Evolutionary conservation across 2,113 vertebrate species (phyloP).

Genomic region (Mus spicilegus): DNA sequence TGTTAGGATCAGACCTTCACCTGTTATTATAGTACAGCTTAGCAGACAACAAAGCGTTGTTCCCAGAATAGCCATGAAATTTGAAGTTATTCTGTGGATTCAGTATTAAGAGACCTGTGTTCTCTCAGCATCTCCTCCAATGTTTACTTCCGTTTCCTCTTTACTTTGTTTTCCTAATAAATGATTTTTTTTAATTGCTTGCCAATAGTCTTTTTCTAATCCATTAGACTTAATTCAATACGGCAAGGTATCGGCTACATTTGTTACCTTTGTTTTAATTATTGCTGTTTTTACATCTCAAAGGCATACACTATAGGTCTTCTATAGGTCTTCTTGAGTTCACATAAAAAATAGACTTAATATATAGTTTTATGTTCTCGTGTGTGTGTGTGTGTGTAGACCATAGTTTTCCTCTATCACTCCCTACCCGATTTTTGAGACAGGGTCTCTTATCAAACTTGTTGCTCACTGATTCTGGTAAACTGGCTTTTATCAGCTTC

Average conservation of each 20-base stretch:
- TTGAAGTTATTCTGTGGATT: slow-evolving; percentile 9
- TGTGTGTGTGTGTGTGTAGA: background rate
- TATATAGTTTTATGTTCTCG: slow-evolving; percentile 33
- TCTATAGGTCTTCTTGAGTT: background rate
- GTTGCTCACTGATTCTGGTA: background rate
- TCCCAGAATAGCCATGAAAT: background rate
- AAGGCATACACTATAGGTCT: background rate
- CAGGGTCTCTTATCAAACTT: background rate
- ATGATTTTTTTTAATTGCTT: slow-evolving; percentile 5
- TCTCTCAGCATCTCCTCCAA: background rate
- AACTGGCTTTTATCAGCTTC: background rate
- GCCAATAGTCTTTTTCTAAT: background rate
- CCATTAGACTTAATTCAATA: slow-evolving; percentile 30
- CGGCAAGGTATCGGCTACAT: background rate
- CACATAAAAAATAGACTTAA: background rate
- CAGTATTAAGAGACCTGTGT: background rate
- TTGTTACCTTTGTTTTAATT: slow-evolving; percentile 45
- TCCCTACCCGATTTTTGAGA: background rate
- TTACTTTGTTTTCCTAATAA: slow-evolving; percentile 4
- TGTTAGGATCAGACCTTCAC: background rate
- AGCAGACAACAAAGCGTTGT: background rate
- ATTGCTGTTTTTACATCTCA: background rate
- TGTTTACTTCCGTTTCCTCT: slow-evolving; percentile 28
- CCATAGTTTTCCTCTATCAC: background rate
- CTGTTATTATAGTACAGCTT: background rate